Base-by-base conservation (phyloP, 2,888 invertebrate genomes). In the Drosophila tripunctata region DNA sequence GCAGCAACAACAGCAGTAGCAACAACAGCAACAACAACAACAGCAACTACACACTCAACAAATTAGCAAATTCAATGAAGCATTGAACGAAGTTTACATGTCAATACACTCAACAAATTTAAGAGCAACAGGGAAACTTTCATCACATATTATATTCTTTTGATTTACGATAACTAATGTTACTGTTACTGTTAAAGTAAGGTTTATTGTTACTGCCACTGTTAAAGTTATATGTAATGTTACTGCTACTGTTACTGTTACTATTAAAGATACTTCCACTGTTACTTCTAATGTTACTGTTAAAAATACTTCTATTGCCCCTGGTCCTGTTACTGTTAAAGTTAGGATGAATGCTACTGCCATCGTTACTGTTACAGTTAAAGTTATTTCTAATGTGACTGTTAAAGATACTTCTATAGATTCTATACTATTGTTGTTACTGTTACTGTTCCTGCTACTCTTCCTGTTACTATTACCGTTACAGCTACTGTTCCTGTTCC, bases 51-150 rank as follows among this genome's bases (percentile, higher is more conserved):
- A 65, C 54, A 30, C 22, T 22, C 12, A 55, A 48, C 44, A 69
- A 80, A 80, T 80, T 83, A 80, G 35, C 72, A 78, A 80, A 72
- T 69, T 69, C 75, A 80, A 67, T 83, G 78, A 72, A 51, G 75
- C 72, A 67, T 66, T 48, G 75, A 60, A 54, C 47, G 54, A 21
- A 56, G 62, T 47, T 43, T 4, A 38, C 45, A 17, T 7, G 10
- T 3, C 3, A 7, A 27, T 69, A 24, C 70, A 71, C 72, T 62
- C 31, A 24, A 4, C 31, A 27, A 57, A 60, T 21, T n/a, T n/a
- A n/a, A n/a, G n/a, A n/a, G n/a, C n/a, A n/a, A n/a, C n/a, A n/a
- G n/a, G n/a, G n/a, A n/a, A n/a, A n/a, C n/a, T n/a, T n/a, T n/a
- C n/a, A n/a, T n/a, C n/a, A n/a, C n/a, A n/a, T n/a, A n/a, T n/a